phyloP scores from a whole-genome alignment of 2,888 invertebrate species.

The Chrysina gloriosa region DNA sequence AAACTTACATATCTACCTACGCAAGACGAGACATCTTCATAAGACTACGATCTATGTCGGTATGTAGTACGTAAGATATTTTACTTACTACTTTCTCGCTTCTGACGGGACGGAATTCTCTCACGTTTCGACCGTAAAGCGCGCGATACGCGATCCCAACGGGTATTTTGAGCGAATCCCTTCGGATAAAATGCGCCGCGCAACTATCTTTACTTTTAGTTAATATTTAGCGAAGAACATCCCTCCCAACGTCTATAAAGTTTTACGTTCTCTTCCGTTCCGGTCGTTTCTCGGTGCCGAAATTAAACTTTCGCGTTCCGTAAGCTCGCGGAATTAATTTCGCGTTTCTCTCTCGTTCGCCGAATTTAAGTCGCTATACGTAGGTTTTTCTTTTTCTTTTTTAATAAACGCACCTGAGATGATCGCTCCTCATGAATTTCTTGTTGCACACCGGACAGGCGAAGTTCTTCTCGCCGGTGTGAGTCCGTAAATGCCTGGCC shows the following conservation, averaged over 20 bases:
- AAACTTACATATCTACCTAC: too few relatives aligned
- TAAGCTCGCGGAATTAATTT: background rate
- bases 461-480: slow-evolving; percentile 76
- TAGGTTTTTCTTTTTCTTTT: too few relatives aligned
- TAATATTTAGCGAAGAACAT: background rate
- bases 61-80: background rate
- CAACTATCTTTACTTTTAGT: background rate
- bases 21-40: too few relatives aligned
- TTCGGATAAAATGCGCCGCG: background rate
- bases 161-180: background rate
- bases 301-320: background rate
- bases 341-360: too few relatives aligned
- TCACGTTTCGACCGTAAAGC: background rate
- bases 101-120: background rate
- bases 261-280: background rate
- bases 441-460: slow-evolving; percentile 73
- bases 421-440: slow-evolving; percentile 75
- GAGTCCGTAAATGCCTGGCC: slow-evolving; percentile 72
- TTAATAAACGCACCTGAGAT: slow-evolving; percentile 71
- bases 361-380: too few relatives aligned
- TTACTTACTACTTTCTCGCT: background rate
- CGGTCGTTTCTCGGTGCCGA: background rate
- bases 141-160: background rate
- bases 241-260: background rate
- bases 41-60: too few relatives aligned